These are phyloP conservation scores for Dryococelus australis DNA, from an alignment of 2,888 invertebrate species.

Conservation along the genomic window DNA sequence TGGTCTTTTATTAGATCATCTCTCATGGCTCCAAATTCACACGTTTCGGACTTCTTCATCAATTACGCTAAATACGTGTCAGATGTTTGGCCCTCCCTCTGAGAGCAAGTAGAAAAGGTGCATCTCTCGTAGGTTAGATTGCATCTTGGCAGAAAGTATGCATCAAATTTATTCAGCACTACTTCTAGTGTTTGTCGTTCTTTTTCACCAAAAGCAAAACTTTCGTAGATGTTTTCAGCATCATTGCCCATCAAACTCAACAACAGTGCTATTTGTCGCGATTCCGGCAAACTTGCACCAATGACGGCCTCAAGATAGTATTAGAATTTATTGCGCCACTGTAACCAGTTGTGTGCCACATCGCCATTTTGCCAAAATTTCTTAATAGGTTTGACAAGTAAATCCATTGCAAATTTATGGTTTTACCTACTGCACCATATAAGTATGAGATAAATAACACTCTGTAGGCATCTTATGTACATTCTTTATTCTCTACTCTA, in stretches of 20 bases:
- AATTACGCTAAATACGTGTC: neutral
- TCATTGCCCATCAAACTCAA: neutral
- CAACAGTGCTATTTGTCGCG: neutral
- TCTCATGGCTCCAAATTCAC: neutral
- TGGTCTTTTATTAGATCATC: neutral
- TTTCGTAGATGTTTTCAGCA: neutral
- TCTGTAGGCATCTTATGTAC: no score
- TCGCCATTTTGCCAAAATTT: neutral
- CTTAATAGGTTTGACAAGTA: neutral
- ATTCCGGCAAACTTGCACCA: neutral
- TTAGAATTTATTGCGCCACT: neutral
- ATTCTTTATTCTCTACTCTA: no score
- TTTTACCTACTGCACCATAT: no score
- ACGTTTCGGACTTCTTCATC: neutral
- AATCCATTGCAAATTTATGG: neutral
- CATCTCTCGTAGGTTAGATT: no score
- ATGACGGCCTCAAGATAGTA: neutral
- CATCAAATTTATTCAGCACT: no score
- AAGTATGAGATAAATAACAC: no score
- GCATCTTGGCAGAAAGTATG: no score
- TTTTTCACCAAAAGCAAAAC: neutral
- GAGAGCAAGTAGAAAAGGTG: no score
- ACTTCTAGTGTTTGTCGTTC: neutral
- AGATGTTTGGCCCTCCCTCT: neutral
- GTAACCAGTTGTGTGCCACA: neutral